These are phyloP conservation scores for Myotis daubentonii DNA, from an alignment of 2,797 vertebrate species.

Conservation along the genomic window DNA sequence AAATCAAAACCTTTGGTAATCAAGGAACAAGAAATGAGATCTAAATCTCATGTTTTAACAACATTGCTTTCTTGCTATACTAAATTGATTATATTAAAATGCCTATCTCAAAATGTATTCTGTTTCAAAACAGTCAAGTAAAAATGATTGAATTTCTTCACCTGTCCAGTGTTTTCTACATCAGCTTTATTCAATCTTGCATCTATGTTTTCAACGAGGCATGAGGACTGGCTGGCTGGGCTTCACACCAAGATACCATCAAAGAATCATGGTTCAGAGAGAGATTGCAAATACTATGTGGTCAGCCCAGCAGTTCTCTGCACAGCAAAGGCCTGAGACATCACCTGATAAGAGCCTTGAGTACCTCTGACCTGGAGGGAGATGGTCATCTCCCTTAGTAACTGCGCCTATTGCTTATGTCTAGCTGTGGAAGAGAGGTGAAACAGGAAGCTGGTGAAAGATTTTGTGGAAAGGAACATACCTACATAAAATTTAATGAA, in stretches of 20 bases:
- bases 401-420: not conserved
- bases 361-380: not conserved
- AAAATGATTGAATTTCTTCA: not conserved
- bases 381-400: not conserved
- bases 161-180: not conserved
- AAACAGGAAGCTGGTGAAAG: not conserved
- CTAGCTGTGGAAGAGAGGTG: not conserved
- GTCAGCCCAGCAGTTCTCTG: not conserved
- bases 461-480: not conserved
- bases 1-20: not conserved
- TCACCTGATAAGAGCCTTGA: not conserved
- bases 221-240: not conserved
- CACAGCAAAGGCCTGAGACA: not conserved
- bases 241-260: not conserved
- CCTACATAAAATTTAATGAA: not conserved
- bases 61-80: not conserved
- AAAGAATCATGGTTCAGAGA: not conserved
- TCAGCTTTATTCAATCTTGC: not conserved
- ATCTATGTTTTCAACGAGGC: not conserved
- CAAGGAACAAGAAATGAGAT: not conserved
- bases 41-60: not conserved
- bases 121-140: not conserved
- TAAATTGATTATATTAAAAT: not conserved
- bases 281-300: accelerated
- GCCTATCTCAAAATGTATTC: not conserved